phyloP scores from a whole-genome alignment of 2,797 vertebrate species.

The Neosalanx taihuensis region DNA sequence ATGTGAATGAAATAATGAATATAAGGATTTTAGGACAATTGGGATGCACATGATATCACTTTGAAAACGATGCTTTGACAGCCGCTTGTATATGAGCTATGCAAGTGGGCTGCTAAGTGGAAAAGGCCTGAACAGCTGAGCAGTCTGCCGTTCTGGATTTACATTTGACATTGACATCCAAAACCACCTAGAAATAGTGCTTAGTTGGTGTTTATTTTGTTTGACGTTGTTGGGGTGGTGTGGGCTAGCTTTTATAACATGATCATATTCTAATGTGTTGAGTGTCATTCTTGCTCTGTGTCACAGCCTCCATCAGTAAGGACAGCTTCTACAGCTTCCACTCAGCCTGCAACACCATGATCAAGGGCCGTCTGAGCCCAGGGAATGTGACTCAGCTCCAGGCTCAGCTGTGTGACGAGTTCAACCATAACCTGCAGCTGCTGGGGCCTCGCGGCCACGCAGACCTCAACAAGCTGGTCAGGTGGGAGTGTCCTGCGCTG shows the following conservation, averaged over 20 bases:
- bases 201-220: too few relatives aligned
- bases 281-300: not conserved
- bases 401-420: conserved; percentile 63
- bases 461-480: conserved; percentile 68
- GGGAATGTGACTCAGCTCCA: conserved; percentile 59
- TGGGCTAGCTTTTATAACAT: not conserved
- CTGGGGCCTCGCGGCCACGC: conserved; percentile 62
- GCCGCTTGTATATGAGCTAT: too few relatives aligned
- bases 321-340: conserved; percentile 74
- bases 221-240: not conserved
- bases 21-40: too few relatives aligned
- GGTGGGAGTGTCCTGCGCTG: conserved; percentile 57
- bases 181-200: too few relatives aligned
- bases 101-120: too few relatives aligned
- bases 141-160: too few relatives aligned
- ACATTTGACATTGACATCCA: too few relatives aligned
- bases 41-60: too few relatives aligned
- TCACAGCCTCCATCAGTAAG: conserved; percentile 73
- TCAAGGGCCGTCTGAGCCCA: conserved; percentile 73
- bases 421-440: conserved; percentile 63
- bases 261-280: too few relatives aligned
- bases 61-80: too few relatives aligned
- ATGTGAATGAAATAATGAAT: too few relatives aligned
- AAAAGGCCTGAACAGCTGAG: too few relatives aligned
- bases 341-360: conserved; percentile 59